Percentiles rank a stretch among this genome's conserved stretches.
These are phyloP conservation scores for Elephas maximus DNA, from an alignment of 2,113 vertebrate genomes.

Conservation along the genomic window DNA sequence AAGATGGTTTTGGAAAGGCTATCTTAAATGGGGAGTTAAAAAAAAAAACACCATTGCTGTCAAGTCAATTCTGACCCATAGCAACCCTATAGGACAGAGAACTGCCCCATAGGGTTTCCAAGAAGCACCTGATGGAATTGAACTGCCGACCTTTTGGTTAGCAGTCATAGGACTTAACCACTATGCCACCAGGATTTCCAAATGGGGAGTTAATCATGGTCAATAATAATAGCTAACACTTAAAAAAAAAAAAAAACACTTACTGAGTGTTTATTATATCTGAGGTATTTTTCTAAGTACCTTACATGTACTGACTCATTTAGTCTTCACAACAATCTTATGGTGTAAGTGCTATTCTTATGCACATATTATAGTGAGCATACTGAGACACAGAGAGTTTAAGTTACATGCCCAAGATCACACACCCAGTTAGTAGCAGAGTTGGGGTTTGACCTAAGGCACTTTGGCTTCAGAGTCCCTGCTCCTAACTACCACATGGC, in stretches of 20 bases:
- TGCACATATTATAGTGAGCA: not conserved
- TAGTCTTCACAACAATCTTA: not conserved
- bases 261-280: not conserved
- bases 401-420: conserved; percentile 5
- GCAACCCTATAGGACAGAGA: too few relatives aligned
- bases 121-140: too few relatives aligned
- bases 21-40: not conserved
- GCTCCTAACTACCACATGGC: not conserved
- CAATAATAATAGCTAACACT: conserved; percentile 11
- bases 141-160: too few relatives aligned
- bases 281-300: not conserved
- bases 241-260: not conserved
- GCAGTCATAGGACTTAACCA: too few relatives aligned
- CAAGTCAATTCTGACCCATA: too few relatives aligned
- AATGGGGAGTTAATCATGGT: not conserved
- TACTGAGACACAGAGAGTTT: not conserved
- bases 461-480: not conserved
- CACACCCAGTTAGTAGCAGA: not conserved
- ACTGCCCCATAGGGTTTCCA: too few relatives aligned
- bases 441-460: not conserved
- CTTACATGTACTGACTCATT: not conserved
- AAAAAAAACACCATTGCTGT: not conserved
- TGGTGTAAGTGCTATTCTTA: not conserved
- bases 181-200: too few relatives aligned
- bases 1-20: conserved; percentile 17